Conservation (phyloP, 2,797 vertebrate species). For the Vespertilio murinus region DNA sequence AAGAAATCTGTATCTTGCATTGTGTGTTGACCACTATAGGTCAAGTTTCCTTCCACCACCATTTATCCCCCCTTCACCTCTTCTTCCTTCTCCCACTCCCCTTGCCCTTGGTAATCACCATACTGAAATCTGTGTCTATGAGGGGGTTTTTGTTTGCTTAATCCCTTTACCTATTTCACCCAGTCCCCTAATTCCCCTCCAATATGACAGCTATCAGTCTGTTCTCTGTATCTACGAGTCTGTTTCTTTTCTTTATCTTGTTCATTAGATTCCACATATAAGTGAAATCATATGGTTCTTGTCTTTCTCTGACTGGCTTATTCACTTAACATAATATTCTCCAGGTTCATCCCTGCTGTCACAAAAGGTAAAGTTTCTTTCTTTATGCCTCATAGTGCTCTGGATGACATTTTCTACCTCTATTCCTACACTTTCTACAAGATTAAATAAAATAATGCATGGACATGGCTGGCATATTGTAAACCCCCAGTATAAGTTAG, state of each 20-base stretch:
- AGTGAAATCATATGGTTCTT: background rate
- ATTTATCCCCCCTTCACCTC: background rate
- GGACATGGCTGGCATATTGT: accelerated
- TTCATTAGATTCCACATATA: background rate
- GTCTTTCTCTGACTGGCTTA: background rate
- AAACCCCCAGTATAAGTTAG: background rate
- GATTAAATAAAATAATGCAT: background rate
- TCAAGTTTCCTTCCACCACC: background rate
- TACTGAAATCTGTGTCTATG: background rate
- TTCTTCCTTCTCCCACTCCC: too few species aligned
- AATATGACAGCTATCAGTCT: background rate
- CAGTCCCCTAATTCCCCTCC: background rate
- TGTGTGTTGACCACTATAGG: background rate
- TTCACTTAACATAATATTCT: background rate
- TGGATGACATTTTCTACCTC: background rate
- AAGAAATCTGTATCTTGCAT: background rate
- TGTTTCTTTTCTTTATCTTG: background rate
- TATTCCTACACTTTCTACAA: background rate
- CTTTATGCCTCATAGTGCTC: background rate
- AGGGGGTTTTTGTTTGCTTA: background rate
- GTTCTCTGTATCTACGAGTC: background rate
- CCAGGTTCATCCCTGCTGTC: background rate
- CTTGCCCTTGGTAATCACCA: background rate
- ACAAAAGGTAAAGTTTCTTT: background rate
- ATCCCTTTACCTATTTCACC: background rate